These are phyloP conservation scores for Augiades crinisus DNA, from an alignment of 2,888 invertebrate species.

Conservation along the genomic window DNA sequence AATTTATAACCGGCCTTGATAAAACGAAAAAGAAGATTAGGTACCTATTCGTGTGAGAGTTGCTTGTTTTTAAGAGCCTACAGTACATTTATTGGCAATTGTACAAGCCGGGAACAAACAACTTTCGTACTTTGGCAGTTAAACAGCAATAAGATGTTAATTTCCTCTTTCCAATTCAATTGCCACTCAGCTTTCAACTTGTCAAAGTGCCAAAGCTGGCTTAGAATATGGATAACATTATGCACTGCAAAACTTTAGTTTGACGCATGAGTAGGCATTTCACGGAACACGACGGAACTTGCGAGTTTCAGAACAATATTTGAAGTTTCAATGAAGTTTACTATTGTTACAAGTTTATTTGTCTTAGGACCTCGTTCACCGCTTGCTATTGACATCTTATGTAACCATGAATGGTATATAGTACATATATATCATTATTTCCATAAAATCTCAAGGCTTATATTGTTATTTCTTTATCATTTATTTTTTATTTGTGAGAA, in stretches of 20 bases:
- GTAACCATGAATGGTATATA: too few species aligned
- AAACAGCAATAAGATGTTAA: constrained; percentile 1
- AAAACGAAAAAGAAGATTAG: too few species aligned
- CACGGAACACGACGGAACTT: not conserved
- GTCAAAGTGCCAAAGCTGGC: constrained; percentile 14
- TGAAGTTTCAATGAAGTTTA: not conserved
- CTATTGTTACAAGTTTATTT: not conserved
- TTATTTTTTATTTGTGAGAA: too few species aligned
- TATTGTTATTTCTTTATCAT: too few species aligned
- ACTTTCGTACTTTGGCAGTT: not conserved
- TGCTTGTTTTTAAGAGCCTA: not conserved
- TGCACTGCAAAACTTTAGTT: constrained; percentile 2
- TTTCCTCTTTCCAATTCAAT: constrained; percentile 8
- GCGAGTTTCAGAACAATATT: not conserved
- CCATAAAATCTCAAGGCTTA: too few species aligned
- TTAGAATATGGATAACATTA: constrained; percentile 12
- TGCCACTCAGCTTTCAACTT: not conserved
- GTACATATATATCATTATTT: too few species aligned
- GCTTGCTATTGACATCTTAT: too few species aligned
- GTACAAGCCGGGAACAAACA: not conserved
- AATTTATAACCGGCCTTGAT: too few species aligned
- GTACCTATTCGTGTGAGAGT: too few species aligned
- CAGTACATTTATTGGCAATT: not conserved
- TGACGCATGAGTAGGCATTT: not conserved
- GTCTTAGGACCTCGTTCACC: too few species aligned